Evolutionary conservation across 2,113 vertebrate species (phyloP), one percentile per base, ranked within the genome.

Genomic region (Otis tarda): DNA sequence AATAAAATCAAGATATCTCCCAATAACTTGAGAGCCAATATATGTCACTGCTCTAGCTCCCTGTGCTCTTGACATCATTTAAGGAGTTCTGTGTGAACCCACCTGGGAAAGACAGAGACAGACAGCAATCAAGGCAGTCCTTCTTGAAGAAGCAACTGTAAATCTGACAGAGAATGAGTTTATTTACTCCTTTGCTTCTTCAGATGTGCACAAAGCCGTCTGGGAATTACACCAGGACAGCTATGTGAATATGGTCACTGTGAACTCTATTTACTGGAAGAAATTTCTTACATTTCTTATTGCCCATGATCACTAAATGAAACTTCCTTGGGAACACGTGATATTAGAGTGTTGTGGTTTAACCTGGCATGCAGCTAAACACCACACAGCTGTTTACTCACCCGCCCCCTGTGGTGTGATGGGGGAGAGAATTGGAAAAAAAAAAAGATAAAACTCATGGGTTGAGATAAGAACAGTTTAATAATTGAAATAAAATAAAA

Each of bases 1-100:
- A 95, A 93, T 95, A 90, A 94, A 97, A 95, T 95, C 91, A 96
- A 95, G 83, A 84, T 87, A 73, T 93, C 43, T 88, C 35, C 39
- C 89, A 92, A 71, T 94, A 94, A 93, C 53, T 53, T 47, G 90
- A 92, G 49, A 93, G 74, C 33, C 83, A 93, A 87, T 92, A 87
- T 87, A 81, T 94, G 80, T 93, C 86, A 82, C 53, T 91, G 69
- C 24, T 80, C 19, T 41, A 78, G 56, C 49, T 96, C 65, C 73
- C 64, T 87, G 52, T 56, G 35, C 90, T 91, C 80, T 87, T 92
- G 83, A 80, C 50, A 84, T 91, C 77, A 53, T 95, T 93, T 89
- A 92, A 92, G 61, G 31, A 93, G 64, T 64, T 79, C 86, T 76
- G 27, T 82, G 89, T 89, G 89, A 87, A 71, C 20, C 12, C 91